These are phyloP conservation scores for Sander vitreus DNA, from an alignment of 2,113 vertebrate genomes.

Conservation along the genomic window DNA sequence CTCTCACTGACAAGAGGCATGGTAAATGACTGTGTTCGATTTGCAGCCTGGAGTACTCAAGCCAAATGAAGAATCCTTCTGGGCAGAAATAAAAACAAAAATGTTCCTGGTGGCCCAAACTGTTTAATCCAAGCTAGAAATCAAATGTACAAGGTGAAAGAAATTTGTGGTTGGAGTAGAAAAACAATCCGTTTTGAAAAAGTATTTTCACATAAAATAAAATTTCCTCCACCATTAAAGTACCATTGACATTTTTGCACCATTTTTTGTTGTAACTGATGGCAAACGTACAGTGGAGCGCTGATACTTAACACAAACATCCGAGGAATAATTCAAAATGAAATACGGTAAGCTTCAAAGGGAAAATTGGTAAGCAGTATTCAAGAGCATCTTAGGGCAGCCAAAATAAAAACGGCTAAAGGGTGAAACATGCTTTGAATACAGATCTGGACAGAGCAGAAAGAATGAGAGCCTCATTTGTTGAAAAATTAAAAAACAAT, in stretches of 20 bases:
- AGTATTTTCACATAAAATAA: not conserved
- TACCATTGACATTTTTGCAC: not conserved
- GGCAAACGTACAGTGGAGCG: not conserved
- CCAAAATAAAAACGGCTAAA: not conserved
- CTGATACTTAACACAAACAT: not conserved
- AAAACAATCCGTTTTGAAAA: not conserved
- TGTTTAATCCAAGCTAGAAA: not conserved
- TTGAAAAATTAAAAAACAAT: conserved; percentile 26
- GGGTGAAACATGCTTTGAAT: conserved; percentile 14
- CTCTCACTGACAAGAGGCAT: not conserved
- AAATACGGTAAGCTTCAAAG: not conserved
- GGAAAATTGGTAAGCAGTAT: not conserved
- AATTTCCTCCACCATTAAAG: not conserved
- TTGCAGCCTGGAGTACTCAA: not conserved
- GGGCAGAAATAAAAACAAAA: not conserved
- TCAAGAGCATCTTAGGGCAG: not conserved
- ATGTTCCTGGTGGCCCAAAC: not conserved
- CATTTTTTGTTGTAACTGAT: not conserved
- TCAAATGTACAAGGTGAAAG: not conserved
- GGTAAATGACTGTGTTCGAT: conserved; percentile 11
- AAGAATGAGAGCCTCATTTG: conserved; percentile 14
- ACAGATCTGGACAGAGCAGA: not conserved
- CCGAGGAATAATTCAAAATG: not conserved
- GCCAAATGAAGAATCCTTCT: not conserved
- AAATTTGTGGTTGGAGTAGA: not conserved